Percentiles rank a stretch among this genome's conserved stretches.
Evolutionary conservation across 1,140 invertebrate genomes (phyloP).

Genomic region (Centruroides vittatus): DNA sequence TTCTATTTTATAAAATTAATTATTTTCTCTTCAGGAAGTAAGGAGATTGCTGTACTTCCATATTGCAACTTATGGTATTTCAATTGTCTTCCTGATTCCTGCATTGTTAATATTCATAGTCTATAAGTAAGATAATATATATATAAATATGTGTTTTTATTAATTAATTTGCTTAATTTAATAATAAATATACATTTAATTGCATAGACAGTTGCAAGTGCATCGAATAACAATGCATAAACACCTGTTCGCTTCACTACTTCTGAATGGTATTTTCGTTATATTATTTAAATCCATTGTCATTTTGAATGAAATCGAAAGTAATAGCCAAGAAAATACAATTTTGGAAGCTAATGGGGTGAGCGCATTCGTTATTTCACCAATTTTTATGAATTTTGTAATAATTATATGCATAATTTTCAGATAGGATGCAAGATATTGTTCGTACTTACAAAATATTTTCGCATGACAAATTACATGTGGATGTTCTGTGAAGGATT

Average conservation of each 20-base stretch:
- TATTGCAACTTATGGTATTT: slow-evolving; percentile 28
- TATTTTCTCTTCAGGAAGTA: slow-evolving; percentile 6
- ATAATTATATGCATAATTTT: background rate
- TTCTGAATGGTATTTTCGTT: slow-evolving; percentile 31
- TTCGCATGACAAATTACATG: slow-evolving; percentile 40
- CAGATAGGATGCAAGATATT: slow-evolving; percentile 2
- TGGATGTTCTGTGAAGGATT: slow-evolving; percentile 45
- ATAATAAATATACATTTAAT: no score
- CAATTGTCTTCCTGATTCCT: slow-evolving; percentile 29
- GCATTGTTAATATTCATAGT: slow-evolving; percentile 31
- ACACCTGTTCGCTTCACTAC: slow-evolving; percentile 38
- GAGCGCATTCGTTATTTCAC: slow-evolving; percentile 14
- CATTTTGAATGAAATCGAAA: slow-evolving; percentile 26
- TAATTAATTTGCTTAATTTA: no score
- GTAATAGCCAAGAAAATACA: slow-evolving; percentile 8
- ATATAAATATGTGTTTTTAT: no score
- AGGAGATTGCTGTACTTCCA: slow-evolving; percentile 10
- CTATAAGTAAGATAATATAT: slow-evolving; percentile 27
- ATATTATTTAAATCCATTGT: slow-evolving; percentile 31
- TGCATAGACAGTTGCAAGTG: slow-evolving; percentile 29
- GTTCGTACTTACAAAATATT: slow-evolving; percentile 23
- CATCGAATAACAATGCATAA: slow-evolving; percentile 36
- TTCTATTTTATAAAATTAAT: background rate
- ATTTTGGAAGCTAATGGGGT: slow-evolving; percentile 29
- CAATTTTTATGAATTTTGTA: no score